Evolutionary conservation across 2,888 invertebrate species (phyloP).

Genomic region (Chirona hameri): DNA sequence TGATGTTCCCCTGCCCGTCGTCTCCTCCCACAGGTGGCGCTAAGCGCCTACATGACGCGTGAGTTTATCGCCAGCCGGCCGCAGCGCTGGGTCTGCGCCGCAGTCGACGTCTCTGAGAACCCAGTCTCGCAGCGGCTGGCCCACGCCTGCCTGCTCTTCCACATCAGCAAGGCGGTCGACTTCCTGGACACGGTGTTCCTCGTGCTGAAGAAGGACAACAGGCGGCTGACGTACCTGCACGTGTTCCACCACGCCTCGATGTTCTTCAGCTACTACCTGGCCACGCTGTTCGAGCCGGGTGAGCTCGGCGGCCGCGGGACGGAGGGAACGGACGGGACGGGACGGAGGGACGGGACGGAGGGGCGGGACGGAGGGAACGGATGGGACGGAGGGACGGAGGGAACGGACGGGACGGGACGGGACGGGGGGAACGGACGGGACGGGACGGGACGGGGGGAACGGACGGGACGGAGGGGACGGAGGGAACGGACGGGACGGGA

Average conservation of each 20-base stretch:
- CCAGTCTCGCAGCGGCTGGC: not conserved
- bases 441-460: too few relatives aligned
- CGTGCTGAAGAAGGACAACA: conserved; percentile 39
- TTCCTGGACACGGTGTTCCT: conserved; percentile 40
- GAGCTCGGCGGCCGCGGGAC: not conserved
- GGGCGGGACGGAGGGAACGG: too few relatives aligned
- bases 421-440: too few relatives aligned
- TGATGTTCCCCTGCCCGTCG: too few relatives aligned
- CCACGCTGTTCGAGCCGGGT: conserved; percentile 37
- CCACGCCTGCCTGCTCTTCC: conserved; percentile 33
- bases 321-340: too few relatives aligned
- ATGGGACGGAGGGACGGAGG: not conserved
- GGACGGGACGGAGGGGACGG: not conserved
- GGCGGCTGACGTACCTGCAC: conserved; percentile 39
- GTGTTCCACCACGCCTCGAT: conserved; percentile 40
- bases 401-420: too few relatives aligned
- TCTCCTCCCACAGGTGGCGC: not conserved
- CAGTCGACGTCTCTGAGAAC: not conserved
- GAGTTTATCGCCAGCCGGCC: not conserved
- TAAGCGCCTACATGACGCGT: not conserved
- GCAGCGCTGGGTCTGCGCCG: not conserved
- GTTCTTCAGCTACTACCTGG: conserved; percentile 38
- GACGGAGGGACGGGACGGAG: too few relatives aligned
- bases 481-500: not conserved
- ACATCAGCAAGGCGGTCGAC: conserved; percentile 37